Evolutionary conservation across 2,113 vertebrate species (phyloP).

Genomic region (Oceanodroma tethys): DNA sequence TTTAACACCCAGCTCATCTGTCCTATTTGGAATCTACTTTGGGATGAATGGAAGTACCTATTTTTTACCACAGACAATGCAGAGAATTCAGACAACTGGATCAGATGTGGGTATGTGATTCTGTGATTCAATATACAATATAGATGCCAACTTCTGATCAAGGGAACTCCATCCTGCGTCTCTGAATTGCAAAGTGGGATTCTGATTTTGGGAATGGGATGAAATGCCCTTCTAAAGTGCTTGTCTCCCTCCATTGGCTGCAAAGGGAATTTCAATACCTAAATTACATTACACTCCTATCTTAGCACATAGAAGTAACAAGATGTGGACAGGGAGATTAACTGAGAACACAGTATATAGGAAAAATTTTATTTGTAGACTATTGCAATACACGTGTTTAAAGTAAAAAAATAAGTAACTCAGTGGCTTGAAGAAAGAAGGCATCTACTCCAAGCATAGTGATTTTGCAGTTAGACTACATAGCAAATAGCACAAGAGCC

Average conservation of each 20-base stretch:
- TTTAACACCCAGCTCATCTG: background rate
- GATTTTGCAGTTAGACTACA: background rate
- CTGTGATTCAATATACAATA: background rate
- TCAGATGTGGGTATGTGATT: background rate
- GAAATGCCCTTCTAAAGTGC: background rate
- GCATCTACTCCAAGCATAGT: background rate
- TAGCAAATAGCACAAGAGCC: accelerated
- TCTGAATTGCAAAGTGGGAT: background rate
- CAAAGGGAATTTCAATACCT: background rate
- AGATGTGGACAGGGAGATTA: background rate
- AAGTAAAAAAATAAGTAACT: background rate
- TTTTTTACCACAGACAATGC: background rate
- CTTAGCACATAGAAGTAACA: background rate
- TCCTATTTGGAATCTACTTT: background rate
- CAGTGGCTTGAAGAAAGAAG: background rate
- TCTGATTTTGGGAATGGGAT: background rate
- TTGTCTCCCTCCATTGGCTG: background rate
- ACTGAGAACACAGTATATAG: background rate
- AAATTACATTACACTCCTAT: background rate
- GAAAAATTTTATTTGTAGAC: background rate
- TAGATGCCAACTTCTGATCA: background rate
- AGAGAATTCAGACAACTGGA: background rate
- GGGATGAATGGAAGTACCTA: background rate
- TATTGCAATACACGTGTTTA: background rate
- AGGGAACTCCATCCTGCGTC: background rate